Percentiles rank a stretch among this genome's conserved stretches.
Conservation (phyloP, 2,113 vertebrate species). For the Dissostichus mawsoni region DNA sequence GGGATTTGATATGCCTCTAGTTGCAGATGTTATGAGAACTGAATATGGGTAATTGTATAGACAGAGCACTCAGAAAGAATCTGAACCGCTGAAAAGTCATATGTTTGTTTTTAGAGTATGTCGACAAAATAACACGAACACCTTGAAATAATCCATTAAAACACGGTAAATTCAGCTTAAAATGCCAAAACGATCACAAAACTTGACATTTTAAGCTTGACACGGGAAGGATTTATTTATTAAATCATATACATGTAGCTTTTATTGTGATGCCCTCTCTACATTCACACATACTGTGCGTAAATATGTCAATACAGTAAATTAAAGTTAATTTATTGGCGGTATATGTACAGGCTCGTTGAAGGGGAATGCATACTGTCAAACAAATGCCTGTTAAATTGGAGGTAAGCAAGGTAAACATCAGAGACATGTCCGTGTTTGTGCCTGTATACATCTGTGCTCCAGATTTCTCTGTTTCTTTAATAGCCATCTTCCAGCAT, state of each 20-base stretch:
- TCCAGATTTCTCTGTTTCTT: conserved; percentile 72
- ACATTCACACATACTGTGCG: neutral
- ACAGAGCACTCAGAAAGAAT: conserved; percentile 61
- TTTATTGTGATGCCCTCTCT: conserved; percentile 37
- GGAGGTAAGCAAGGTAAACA: conserved; percentile 71
- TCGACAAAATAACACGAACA: conserved; percentile 32
- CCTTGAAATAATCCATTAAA: conserved; percentile 17
- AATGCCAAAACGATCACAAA: conserved; percentile 12
- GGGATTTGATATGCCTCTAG: conserved; percentile 79
- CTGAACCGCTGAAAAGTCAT: conserved; percentile 44
- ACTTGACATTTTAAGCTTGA: conserved; percentile 35
- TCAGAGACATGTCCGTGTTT: conserved; percentile 56
- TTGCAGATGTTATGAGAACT: conserved; percentile 73
- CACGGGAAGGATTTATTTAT: conserved; percentile 57
- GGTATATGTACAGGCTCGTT: conserved; percentile 35
- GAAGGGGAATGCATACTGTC: conserved; percentile 40
- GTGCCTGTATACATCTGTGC: conserved; percentile 76
- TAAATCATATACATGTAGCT: conserved; percentile 35
- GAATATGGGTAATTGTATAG: conserved; percentile 77
- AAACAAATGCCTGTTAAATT: conserved; percentile 66
- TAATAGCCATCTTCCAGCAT: conserved; percentile 70
- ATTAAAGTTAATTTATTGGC: conserved; percentile 55
- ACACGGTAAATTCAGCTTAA: neutral
- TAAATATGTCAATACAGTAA: conserved; percentile 35
- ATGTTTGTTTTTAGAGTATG: conserved; percentile 58